These are phyloP conservation scores for Ariopsis seemanni DNA, from an alignment of 2,113 vertebrate genomes.

Conservation along the genomic window DNA sequence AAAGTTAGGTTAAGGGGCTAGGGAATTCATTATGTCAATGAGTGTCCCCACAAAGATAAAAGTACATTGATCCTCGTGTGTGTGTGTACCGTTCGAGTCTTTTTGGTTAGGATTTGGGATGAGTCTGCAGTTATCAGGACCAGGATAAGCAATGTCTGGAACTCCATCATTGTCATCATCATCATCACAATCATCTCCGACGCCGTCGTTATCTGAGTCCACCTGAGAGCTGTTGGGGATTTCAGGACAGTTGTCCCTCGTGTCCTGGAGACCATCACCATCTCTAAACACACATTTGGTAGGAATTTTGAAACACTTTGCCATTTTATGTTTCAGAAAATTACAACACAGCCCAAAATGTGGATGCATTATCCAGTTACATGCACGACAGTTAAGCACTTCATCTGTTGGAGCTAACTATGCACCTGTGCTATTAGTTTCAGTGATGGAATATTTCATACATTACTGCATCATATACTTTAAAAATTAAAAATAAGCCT, in stretches of 20 bases:
- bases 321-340: no score
- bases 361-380: neutral
- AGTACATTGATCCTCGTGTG: neutral
- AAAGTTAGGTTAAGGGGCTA: no score
- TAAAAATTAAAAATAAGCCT: neutral
- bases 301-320: neutral
- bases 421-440: neutral
- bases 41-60: no score
- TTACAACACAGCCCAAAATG: neutral
- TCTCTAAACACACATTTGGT: constrained; percentile 67
- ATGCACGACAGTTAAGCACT: neutral
- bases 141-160: constrained; percentile 77
- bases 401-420: neutral
- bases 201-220: constrained; percentile 84
- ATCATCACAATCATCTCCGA: constrained; percentile 84
- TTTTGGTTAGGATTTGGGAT: constrained; percentile 84
- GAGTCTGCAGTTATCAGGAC: constrained; percentile 86
- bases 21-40: no score
- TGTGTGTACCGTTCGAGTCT: constrained; percentile 77
- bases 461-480: neutral
- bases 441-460: neutral
- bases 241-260: constrained; percentile 83
- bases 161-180: constrained; percentile 86
- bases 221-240: constrained; percentile 85
- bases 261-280: constrained; percentile 85